Conservation (phyloP, 1,140 invertebrate genomes). For the Aphelinus atriplicis region DNA sequence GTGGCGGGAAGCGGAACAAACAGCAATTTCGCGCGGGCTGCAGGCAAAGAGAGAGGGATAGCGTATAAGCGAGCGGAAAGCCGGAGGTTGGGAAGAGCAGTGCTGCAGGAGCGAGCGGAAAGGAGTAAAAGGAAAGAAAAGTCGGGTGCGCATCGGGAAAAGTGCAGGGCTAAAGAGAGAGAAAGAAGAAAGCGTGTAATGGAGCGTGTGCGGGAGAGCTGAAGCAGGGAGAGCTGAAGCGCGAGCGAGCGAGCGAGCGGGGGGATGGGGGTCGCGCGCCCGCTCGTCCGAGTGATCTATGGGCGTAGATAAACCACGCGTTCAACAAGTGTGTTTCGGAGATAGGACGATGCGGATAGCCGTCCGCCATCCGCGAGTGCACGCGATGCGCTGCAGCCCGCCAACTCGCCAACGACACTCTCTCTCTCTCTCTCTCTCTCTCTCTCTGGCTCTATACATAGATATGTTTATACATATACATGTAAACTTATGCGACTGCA, state of each 20-base stretch:
- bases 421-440: background rate
- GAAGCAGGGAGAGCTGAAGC: background rate
- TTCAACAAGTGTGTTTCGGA: constrained; percentile 65
- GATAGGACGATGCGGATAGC: constrained; percentile 54
- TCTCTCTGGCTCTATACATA: background rate
- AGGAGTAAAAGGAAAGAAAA: too few relatives aligned
- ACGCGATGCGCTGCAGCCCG: constrained; percentile 22
- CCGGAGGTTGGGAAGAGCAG: too few relatives aligned
- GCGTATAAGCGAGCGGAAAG: too few relatives aligned
- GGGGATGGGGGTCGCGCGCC: constrained; percentile 32
- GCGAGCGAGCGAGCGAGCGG: constrained; percentile 33
- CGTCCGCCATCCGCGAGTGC: constrained; percentile 1
- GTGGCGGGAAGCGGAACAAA: too few relatives aligned
- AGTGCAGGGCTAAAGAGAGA: too few relatives aligned
- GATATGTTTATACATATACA: too few relatives aligned
- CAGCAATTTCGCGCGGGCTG: too few relatives aligned
- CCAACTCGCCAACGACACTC: constrained; percentile 19
- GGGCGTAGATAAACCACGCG: constrained; percentile 64
- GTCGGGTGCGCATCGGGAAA: too few relatives aligned
- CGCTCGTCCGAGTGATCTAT: constrained; percentile 57
- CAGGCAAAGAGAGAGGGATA: too few relatives aligned
- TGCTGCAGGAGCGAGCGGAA: too few relatives aligned
- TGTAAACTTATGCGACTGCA: too few relatives aligned
- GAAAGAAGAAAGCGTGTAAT: too few relatives aligned
- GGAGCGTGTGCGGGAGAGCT: constrained; percentile 19